These are phyloP conservation scores for Acrobasis consociella DNA, from an alignment of 2,888 invertebrate genomes.

Conservation along the genomic window DNA sequence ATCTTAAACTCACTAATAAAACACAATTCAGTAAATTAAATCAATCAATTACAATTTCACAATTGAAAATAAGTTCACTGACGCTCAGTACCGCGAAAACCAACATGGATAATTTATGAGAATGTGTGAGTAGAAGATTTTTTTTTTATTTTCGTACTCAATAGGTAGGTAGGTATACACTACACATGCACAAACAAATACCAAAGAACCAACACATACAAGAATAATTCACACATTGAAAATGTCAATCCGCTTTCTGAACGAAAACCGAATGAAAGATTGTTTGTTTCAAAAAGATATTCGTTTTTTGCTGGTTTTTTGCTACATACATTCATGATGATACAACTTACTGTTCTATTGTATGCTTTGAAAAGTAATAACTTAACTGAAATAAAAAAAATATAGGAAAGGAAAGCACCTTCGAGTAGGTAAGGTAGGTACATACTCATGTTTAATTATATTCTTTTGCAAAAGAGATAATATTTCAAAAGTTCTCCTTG, in stretches of 20 bases:
- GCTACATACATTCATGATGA: no score
- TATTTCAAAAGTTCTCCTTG: no score
- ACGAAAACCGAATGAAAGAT: slow-evolving; percentile 45
- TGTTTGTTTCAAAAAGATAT: slow-evolving; percentile 39
- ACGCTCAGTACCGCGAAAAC: slow-evolving; percentile 72
- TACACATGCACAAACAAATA: slow-evolving; percentile 25
- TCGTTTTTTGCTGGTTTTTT: no score
- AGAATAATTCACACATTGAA: slow-evolving; percentile 31
- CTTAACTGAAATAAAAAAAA: no score
- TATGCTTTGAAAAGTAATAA: no score
- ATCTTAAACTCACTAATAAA: slow-evolving; percentile 41
- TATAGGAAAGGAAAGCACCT: no score
- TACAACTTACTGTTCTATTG: no score
- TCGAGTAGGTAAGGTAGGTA: no score
- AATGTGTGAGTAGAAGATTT: slow-evolving; percentile 39
- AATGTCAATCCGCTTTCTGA: slow-evolving; percentile 39
- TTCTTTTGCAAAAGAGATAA: no score
- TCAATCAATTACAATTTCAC: slow-evolving; percentile 39
- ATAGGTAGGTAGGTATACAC: no score
- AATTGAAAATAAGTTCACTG: slow-evolving; percentile 64
- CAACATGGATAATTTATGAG: slow-evolving; percentile 44
- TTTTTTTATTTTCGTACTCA: no score
- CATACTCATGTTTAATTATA: no score
- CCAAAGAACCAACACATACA: slow-evolving; percentile 30
- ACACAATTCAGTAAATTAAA: slow-evolving; percentile 38